Evolutionary conservation across 1,140 invertebrate species (phyloP), one percentile per base, ranked within the genome.

Genomic region (Eubasilissa regina): DNA sequence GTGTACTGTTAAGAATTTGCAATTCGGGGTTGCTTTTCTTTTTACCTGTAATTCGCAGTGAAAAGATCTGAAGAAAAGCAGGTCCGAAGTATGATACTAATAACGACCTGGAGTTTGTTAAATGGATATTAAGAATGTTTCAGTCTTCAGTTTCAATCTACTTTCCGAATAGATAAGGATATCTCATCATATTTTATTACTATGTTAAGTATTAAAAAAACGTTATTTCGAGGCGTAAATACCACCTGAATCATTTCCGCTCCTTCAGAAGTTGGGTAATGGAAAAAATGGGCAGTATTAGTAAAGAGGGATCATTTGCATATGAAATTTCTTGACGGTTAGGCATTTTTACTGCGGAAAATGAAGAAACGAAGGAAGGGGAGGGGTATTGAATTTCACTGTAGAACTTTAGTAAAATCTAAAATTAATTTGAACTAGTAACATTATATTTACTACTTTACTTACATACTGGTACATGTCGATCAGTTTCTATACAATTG

Each of bases 181-280:
- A 68, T 47, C 64, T 68, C 64, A 68, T 68, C 64, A 68, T 68
- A 68, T 68, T 68, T 68, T 68, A 68, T 68, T 35, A 68, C 43
- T 45, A 15, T 68, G 43, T 68, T 68, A 68, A 68, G 64, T 68
- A 45, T 47, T 35, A 68, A 68, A 68, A 62, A 68, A 43, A 15
- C 64, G 64, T 45, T 68, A 68, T 45, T 68, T 35, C 15, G n/a
- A 10, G 64, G 64, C n/a, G 45, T 68, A 47, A 68, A 68, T 35
- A 68, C 64, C 19, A 48, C n/a, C 44, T 9, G 64, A 68, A 68
- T 68, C 15, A 68, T 68, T 68, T 17, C 62, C 17, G 44, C 64
- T 44, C 43, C 64, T 47, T 47, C 45, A 45, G n/a, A 68, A 68
- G 48, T 15, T 17, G 35, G 64, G 64, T n/a, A n/a, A 15, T 15